Evolutionary conservation across 1,140 invertebrate genomes (phyloP), one percentile per base, ranked within the genome.

Genomic region (Drosophila ficusphila): DNA sequence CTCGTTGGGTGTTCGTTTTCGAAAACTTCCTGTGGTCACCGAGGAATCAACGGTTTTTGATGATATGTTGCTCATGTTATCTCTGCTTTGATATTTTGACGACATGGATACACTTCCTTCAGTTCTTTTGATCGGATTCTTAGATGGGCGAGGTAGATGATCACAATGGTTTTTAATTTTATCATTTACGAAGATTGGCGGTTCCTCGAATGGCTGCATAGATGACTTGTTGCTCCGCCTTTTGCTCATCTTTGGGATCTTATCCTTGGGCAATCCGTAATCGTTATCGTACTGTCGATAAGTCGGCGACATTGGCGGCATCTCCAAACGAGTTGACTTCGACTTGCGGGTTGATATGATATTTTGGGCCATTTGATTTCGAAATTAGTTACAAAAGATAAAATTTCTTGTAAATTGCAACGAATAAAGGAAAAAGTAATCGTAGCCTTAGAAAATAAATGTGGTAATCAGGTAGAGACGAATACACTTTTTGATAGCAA

Each of bases 351-450:
- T 18, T 7, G 27, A 5, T 16, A 29, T 1, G 9, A 56, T 2
- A 27, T 64, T 64, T 21, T 46, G 27, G 16, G 60, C 39, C 60
- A 64, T 64, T 33, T 56, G 12, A 3, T 14, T 8, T 18, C 3
- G 12, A 25, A 23, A 51, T 52, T 49, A n/a, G n/a, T n/a, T n/a
- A n/a, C n/a, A n/a, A n/a, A n/a, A n/a, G 31, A 3, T 29, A 7
- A 52, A 60, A 52, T 51, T 58, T 11, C 23, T 36, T n/a, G 21
- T 4, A 38, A 25, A 36, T 12, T 16, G n/a, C 29, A 38, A 27
- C 14, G 7, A 16, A 27, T n/a, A 11, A 34, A 21, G 12, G 2
- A 64, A 46, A 21, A 8, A 7, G 33, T 14, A 5, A 27, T 21
- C 4, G 18, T 3, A 62, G n/a, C 21, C 34, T 58, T 25, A 39